These are phyloP conservation scores for Acanthopagrus latus DNA, from an alignment of 2,797 vertebrate species.

Conservation along the genomic window DNA sequence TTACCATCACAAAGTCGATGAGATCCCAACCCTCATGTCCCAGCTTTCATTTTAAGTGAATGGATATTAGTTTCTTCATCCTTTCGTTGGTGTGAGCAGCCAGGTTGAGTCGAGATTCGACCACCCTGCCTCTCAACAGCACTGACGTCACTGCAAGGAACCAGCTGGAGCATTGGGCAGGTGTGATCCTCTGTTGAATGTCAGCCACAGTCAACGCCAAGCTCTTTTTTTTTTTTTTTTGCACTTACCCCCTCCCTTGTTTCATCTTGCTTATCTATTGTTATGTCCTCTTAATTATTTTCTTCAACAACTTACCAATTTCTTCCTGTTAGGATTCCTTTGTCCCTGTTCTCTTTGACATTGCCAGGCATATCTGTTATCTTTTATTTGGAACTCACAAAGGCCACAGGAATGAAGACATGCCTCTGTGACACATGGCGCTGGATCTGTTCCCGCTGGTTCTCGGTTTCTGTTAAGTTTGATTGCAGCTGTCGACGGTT, in stretches of 20 bases:
- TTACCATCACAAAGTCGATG: background rate
- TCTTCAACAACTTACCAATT: constrained; percentile 19
- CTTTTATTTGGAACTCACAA: constrained; percentile 50
- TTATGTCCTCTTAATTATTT: constrained; percentile 40
- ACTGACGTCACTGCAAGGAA: constrained; percentile 50
- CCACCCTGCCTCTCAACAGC: constrained; percentile 24
- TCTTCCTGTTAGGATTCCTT: constrained; percentile 28
- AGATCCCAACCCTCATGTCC: background rate
- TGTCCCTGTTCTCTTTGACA: constrained; percentile 39
- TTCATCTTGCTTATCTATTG: constrained; percentile 36
- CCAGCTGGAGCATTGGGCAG: constrained; percentile 63
- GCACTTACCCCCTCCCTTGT: background rate
- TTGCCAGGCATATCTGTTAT: constrained; percentile 52
- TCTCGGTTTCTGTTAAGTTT: constrained; percentile 5
- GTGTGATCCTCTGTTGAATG: constrained; percentile 56
- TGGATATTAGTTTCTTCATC: background rate
- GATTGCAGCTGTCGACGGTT: constrained; percentile 12
- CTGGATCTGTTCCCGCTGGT: constrained; percentile 28
- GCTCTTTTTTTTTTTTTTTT: background rate
- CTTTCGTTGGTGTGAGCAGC: background rate
- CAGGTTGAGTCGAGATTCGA: constrained; percentile 24
- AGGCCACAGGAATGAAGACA: constrained; percentile 52
- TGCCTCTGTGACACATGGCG: constrained; percentile 42
- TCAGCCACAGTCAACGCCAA: constrained; percentile 2
- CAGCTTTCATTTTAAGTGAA: constrained; percentile 8